A percentile compares a stretch with the other conserved stretches of the same genome.
Conservation (phyloP, 2,113 vertebrate species). For the Platysternon megacephalum region DNA sequence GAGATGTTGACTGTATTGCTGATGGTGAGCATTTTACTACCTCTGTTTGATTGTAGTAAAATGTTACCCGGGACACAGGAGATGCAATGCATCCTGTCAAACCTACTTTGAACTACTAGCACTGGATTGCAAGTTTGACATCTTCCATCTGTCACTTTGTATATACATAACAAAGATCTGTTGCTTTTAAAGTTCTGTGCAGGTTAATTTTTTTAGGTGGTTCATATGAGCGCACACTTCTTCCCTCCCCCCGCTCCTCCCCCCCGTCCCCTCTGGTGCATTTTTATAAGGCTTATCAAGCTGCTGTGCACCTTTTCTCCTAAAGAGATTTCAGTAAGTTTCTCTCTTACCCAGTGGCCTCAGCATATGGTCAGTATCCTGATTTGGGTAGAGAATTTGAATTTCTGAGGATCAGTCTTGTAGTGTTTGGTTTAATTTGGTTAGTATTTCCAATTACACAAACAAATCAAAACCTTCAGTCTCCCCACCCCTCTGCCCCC, state of each 20-base stretch:
- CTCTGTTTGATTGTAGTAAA: not conserved
- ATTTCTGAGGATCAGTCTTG: not conserved
- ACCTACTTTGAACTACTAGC: no score
- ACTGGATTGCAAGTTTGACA: constrained; percentile 69
- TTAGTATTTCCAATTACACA: not conserved
- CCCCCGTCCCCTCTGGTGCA: not conserved
- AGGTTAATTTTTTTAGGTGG: not conserved
- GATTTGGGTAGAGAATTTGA: not conserved
- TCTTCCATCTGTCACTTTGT: constrained; percentile 58
- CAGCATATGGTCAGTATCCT: not conserved
- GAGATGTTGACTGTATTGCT: not conserved
- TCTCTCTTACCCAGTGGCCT: not conserved
- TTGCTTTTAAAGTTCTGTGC: not conserved
- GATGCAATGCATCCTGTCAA: no score
- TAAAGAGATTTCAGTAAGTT: not conserved
- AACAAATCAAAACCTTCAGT: not conserved
- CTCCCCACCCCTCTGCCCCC: not conserved
- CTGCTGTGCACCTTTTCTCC: not conserved
- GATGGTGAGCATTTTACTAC: not conserved
- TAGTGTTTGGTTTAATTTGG: no score
- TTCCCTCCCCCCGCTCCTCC: not conserved
- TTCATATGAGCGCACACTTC: not conserved
- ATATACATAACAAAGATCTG: not conserved
- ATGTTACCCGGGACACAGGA: constrained; percentile 75
- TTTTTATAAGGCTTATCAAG: not conserved